These are phyloP conservation scores for Pachycephus smyrnensis DNA, from an alignment of 2,888 invertebrate species.

Conservation along the genomic window DNA sequence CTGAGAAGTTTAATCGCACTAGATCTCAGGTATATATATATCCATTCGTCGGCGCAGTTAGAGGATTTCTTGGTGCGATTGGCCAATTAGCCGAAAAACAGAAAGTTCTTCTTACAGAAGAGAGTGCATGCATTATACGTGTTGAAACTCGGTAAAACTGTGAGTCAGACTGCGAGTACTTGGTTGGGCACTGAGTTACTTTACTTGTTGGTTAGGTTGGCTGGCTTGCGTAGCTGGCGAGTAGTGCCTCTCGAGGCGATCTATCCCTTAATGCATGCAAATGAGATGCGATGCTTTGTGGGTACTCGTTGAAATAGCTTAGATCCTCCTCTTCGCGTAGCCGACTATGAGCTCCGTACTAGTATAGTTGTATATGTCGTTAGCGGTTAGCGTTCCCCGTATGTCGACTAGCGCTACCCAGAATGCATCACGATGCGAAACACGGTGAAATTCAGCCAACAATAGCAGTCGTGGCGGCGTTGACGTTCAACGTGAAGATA, in stretches of 20 bases:
- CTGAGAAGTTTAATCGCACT: slow-evolving; percentile 51
- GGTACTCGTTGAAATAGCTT: slow-evolving; percentile 34
- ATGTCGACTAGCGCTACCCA: neutral
- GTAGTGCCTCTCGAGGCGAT: slow-evolving; percentile 29
- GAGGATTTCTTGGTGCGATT: neutral
- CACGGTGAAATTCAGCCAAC: slow-evolving; percentile 19
- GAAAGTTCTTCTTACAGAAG: slow-evolving; percentile 32
- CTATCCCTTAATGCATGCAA: slow-evolving; percentile 49
- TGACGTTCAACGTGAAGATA: neutral
- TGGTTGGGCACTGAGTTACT: neutral
- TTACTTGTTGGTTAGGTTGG: neutral
- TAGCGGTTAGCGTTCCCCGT: slow-evolving; percentile 30
- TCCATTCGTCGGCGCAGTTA: neutral
- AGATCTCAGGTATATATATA: neutral
- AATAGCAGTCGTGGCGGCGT: neutral
- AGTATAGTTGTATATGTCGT: slow-evolving; percentile 30
- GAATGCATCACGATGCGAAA: slow-evolving; percentile 17
- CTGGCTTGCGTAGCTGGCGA: neutral
- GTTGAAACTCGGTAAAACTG: neutral
- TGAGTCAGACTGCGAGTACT: neutral
- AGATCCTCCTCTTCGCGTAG: neutral
- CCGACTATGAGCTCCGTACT: slow-evolving; percentile 26
- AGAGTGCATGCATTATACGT: slow-evolving; percentile 13
- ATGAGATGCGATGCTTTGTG: slow-evolving; percentile 45
- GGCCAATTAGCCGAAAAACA: slow-evolving; percentile 17